Conservation (phyloP, 2,113 vertebrate species). For the Thinocorus orbignyianus region DNA sequence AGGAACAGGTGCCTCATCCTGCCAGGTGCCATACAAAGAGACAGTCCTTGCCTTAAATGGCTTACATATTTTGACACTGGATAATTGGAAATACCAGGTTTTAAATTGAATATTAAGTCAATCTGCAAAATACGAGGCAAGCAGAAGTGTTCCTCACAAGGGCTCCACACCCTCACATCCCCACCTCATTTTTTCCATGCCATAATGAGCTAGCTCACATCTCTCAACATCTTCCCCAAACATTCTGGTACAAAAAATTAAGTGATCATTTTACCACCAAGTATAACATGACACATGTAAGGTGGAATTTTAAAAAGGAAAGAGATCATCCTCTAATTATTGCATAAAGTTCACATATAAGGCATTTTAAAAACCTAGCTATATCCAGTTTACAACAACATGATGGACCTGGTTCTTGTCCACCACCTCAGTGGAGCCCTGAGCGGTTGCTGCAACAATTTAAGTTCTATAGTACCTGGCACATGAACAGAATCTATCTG, state of each 20-base stretch:
- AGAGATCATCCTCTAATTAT: not conserved
- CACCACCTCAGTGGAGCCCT: not conserved
- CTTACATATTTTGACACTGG: conserved; percentile 53
- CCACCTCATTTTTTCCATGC: not conserved
- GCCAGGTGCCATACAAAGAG: conserved; percentile 41
- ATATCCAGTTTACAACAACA: not conserved
- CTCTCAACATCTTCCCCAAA: not conserved
- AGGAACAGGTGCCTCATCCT: conserved; percentile 44
- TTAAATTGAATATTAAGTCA: conserved; percentile 55
- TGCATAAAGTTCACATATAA: not conserved
- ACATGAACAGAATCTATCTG: not conserved
- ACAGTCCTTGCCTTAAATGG: conserved; percentile 49
- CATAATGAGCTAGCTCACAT: not conserved
- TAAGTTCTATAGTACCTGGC: not conserved
- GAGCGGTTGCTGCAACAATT: not conserved
- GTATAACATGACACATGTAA: not conserved
- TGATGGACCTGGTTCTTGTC: not conserved
- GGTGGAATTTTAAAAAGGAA: not conserved
- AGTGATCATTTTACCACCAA: not conserved
- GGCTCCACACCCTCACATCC: not conserved
- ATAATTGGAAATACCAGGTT: conserved; percentile 49
- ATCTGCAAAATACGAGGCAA: conserved; percentile 54
- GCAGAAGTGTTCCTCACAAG: conserved; percentile 39
- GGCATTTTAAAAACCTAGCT: not conserved
- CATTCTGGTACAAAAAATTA: not conserved